A percentile compares a stretch with the other conserved stretches of the same genome.
Conservation (phyloP, 2,888 invertebrate species). For the Chelonus formosanus region DNA sequence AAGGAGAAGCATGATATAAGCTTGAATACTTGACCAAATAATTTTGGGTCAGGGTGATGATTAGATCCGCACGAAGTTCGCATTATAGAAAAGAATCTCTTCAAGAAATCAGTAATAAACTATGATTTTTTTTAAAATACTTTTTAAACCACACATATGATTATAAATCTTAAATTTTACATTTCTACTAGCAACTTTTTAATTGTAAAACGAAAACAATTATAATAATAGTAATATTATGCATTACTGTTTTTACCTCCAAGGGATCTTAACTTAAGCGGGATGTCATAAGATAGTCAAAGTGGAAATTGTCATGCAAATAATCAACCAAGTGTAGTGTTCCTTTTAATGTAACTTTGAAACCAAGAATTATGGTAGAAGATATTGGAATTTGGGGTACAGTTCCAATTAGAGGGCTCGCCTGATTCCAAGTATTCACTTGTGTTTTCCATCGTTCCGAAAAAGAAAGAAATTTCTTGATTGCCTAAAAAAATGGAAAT, state of each 20-base stretch:
- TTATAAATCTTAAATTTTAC: not conserved
- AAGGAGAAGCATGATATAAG: not conserved
- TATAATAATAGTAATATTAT: not conserved
- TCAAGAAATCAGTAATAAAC: constrained; percentile 19
- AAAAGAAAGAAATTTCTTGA: too few species aligned
- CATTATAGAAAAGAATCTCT: constrained; percentile 36
- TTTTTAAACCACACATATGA: too few species aligned
- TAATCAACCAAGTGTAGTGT: not conserved
- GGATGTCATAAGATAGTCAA: too few species aligned
- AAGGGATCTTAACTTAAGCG: too few species aligned
- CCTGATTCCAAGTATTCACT: too few species aligned
- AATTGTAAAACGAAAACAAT: too few species aligned
- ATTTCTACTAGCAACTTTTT: too few species aligned
- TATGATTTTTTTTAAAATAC: not conserved
- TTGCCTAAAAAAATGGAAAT: too few species aligned
- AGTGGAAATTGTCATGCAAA: constrained; percentile 1
- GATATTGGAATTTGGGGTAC: not conserved
- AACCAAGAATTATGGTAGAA: not conserved
- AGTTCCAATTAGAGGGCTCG: too few species aligned
- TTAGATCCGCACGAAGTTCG: constrained; percentile 37
- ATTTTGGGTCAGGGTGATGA: constrained; percentile 36
- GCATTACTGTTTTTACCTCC: too few species aligned
- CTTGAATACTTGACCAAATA: constrained; percentile 3
- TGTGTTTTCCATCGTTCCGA: too few species aligned
- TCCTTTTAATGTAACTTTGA: not conserved